These are phyloP conservation scores for Metacarcinus magister DNA, from an alignment of 2,888 invertebrate genomes.

Conservation along the genomic window DNA sequence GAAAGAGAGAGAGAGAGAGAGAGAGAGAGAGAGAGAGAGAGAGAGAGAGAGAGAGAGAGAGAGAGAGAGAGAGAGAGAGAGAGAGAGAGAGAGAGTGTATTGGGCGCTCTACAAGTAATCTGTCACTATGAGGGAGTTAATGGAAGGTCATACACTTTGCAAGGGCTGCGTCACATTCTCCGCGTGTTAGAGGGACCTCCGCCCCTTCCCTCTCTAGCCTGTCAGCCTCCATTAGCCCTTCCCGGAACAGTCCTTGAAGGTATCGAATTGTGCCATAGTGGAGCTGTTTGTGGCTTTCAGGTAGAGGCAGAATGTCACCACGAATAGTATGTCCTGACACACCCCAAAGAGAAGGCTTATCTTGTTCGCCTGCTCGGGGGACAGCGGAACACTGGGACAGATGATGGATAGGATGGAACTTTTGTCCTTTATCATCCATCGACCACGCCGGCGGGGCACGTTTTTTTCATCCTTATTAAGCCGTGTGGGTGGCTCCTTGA, in stretches of 20 bases:
- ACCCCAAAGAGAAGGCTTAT: neutral
- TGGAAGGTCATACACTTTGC: neutral
- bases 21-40: too few species aligned
- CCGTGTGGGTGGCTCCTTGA: neutral
- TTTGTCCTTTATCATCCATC: neutral
- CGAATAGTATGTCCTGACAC: constrained; percentile 15
- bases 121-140: too few species aligned
- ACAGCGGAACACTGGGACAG: neutral
- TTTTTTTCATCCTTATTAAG: neutral
- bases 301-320: neutral
- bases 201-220: neutral
- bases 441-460: neutral
- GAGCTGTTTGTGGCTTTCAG: neutral
- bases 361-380: constrained; percentile 26
- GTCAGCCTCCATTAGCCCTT: neutral
- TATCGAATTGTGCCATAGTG: neutral
- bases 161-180: too few species aligned
- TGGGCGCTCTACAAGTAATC: too few species aligned
- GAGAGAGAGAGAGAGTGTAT: too few species aligned
- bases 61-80: too few species aligned
- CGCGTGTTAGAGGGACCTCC: neutral
- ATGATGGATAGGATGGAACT: neutral
- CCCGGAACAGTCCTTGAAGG: constrained; percentile 39
- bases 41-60: too few species aligned
- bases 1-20: too few species aligned